These are phyloP conservation scores for Brachyhypopomus gauderio DNA, from an alignment of 2,113 vertebrate species.

Conservation along the genomic window DNA sequence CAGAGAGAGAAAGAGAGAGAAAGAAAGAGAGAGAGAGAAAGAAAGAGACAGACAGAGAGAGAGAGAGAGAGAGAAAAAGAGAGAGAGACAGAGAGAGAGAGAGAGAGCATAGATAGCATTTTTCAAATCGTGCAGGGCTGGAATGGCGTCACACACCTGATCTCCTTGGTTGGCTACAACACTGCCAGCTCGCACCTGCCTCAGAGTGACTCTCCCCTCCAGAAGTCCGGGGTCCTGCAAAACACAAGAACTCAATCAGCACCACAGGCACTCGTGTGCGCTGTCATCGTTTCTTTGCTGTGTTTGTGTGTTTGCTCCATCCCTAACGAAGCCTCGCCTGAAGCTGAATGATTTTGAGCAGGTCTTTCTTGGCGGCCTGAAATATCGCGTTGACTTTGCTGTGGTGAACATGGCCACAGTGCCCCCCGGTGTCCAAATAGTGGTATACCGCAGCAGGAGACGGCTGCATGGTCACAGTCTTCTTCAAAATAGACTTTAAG, in stretches of 20 bases:
- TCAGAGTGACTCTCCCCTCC: constrained; percentile 84
- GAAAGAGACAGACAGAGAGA: background rate
- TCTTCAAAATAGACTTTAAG: constrained; percentile 82
- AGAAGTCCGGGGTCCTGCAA: constrained; percentile 81
- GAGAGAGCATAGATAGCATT: background rate
- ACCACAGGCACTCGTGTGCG: background rate
- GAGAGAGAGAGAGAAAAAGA: background rate
- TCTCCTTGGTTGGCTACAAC: constrained; percentile 88
- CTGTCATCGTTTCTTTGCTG: background rate
- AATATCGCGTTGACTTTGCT: constrained; percentile 81
- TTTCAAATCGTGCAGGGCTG: background rate
- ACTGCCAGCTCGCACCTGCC: constrained; percentile 86
- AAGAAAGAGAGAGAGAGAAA: background rate
- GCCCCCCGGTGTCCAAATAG: constrained; percentile 69
- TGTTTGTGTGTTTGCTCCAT: background rate
- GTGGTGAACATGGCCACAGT: constrained; percentile 63
- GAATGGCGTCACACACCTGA: constrained; percentile 79
- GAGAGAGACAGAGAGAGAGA: background rate
- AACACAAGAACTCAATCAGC: constrained; percentile 18
- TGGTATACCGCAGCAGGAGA: constrained; percentile 81
- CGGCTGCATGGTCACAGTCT: constrained; percentile 79
- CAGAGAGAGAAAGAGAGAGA: background rate
- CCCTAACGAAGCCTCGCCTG: constrained; percentile 67
- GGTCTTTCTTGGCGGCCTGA: constrained; percentile 88
- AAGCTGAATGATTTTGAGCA: constrained; percentile 85